Base-by-base conservation (phyloP, 1,140 invertebrate genomes). In the Phymastichus coffea region DNA sequence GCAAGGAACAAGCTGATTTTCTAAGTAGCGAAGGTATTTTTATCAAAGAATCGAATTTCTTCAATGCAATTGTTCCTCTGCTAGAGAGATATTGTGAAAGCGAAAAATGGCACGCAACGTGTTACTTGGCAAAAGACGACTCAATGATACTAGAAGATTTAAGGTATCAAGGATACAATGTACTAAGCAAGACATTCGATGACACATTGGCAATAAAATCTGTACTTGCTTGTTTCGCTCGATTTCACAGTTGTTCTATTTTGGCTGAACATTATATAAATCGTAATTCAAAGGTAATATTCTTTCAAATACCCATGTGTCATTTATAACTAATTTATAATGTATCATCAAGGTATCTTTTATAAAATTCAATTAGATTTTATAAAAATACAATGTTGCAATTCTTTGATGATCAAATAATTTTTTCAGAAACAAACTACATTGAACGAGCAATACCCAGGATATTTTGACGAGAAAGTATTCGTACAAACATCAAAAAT, bases 11-110 rank as follows among this genome's bases (percentile, higher is more conserved):
- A 46, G 75, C 74, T 48, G 68, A 79, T 9, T 83, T 80, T 43
- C 53, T 85, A 4, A 71, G 74, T 33, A 67, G 78, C 7, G 76
- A 76, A 40, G 76, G 80, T 0, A 78, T 81, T 0, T 85, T 84
- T 59, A 51, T 78, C 23, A 77, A 82, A 48, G 82, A 84, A 65
- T 72, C 70, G 7, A 61, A 57, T 1, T 74, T 83, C 14, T 83
- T 80, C 47, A 60, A 65, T 25, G 63, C 72, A 38, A 66, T 84
- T n/a, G 48, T 83, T 3, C 78, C 81, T 4, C 41, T 70, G 25
- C 54, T 82, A 1, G 49, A 67, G 1, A 41, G 72, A n/a, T 61
- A 49, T 15, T 55, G 38, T 14, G 20, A 19, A 2, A 14, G 10
- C 12, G 23, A 23, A 37, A 56, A 56, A 25, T 56, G 40, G 28